These are phyloP conservation scores for Catonia carolina DNA, from an alignment of 2,888 invertebrate genomes.

Conservation along the genomic window DNA sequence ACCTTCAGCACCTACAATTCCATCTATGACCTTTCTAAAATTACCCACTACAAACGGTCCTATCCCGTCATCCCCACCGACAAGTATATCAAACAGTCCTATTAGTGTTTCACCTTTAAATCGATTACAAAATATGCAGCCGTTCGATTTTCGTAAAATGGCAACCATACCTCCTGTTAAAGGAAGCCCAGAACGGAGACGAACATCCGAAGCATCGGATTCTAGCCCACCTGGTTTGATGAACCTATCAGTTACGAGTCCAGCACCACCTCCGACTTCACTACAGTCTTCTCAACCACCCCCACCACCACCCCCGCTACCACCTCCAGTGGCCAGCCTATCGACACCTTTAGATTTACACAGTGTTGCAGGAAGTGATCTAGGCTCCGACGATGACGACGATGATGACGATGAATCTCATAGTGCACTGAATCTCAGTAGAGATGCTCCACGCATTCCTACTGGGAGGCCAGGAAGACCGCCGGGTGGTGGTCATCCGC, in stretches of 20 bases:
- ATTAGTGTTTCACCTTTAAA: slow-evolving; percentile 71
- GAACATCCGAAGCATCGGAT: slow-evolving; percentile 40
- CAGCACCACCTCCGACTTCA: slow-evolving; percentile 31
- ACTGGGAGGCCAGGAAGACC: slow-evolving; percentile 36
- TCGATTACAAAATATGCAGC: slow-evolving; percentile 90
- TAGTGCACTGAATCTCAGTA: slow-evolving; percentile 58
- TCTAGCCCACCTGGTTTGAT: slow-evolving; percentile 47
- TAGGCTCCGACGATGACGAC: slow-evolving; percentile 53
- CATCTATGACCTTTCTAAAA: slow-evolving; percentile 42
- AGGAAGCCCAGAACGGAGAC: slow-evolving; percentile 34
- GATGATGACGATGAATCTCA: slow-evolving; percentile 55
- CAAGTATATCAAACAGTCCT: slow-evolving; percentile 53
- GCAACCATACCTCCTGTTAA: slow-evolving; percentile 32
- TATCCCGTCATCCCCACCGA: slow-evolving; percentile 56
- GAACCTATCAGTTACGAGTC: slow-evolving; percentile 51
- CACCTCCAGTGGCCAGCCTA: slow-evolving; percentile 28
- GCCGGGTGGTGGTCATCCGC: slow-evolving; percentile 47
- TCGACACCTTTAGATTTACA: slow-evolving; percentile 41
- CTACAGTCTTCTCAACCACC: slow-evolving; percentile 49
- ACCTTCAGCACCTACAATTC: slow-evolving; percentile 40
- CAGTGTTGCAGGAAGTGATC: slow-evolving; percentile 42
- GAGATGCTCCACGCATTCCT: slow-evolving; percentile 47
- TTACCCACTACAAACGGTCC: slow-evolving; percentile 42
- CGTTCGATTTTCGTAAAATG: slow-evolving; percentile 83
- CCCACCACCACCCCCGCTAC: slow-evolving; percentile 39